Percentiles rank a stretch among this genome's conserved stretches.
phyloP scores from a whole-genome alignment of 2,797 vertebrate genomes.

The Cyprinella venusta region DNA sequence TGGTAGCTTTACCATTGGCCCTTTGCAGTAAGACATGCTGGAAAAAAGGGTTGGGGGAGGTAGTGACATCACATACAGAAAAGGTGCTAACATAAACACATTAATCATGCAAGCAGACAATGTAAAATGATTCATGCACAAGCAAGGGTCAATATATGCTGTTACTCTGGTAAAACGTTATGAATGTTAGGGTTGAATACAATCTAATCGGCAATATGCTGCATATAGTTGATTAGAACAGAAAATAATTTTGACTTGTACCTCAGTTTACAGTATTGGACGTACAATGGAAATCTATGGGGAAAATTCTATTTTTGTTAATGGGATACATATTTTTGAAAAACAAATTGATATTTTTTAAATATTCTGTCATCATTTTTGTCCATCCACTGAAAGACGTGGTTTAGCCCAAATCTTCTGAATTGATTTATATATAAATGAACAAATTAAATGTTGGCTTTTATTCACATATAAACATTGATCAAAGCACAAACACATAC shows the following conservation, averaged over 20 bases:
- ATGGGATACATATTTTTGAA: neutral
- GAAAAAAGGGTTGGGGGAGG: conserved; percentile 64
- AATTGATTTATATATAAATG: neutral
- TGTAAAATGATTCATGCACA: conserved; percentile 12
- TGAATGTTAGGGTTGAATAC: conserved; percentile 6
- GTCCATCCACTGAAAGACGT: neutral
- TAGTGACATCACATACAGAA: conserved; percentile 55
- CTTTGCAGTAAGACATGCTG: conserved; percentile 84
- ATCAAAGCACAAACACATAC: neutral
- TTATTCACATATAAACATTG: neutral
- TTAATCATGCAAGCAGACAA: conserved; percentile 60
- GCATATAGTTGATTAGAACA: neutral
- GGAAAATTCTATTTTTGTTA: neutral
- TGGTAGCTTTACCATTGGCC: conserved; percentile 78
- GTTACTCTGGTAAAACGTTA: neutral
- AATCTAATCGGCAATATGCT: neutral
- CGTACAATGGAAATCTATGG: neutral
- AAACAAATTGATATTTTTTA: too few relatives aligned
- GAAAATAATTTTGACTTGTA: neutral
- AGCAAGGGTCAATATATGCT: conserved; percentile 1
- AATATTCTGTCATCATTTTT: neutral
- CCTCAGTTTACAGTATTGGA: neutral
- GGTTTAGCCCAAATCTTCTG: neutral
- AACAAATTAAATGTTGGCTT: neutral
- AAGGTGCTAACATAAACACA: conserved; percentile 67